A percentile compares a stretch with the other conserved stretches of the same genome.
These are phyloP conservation scores for Ptilorrhoa leucosticta DNA, from an alignment of 2,113 vertebrate species.

Conservation along the genomic window DNA sequence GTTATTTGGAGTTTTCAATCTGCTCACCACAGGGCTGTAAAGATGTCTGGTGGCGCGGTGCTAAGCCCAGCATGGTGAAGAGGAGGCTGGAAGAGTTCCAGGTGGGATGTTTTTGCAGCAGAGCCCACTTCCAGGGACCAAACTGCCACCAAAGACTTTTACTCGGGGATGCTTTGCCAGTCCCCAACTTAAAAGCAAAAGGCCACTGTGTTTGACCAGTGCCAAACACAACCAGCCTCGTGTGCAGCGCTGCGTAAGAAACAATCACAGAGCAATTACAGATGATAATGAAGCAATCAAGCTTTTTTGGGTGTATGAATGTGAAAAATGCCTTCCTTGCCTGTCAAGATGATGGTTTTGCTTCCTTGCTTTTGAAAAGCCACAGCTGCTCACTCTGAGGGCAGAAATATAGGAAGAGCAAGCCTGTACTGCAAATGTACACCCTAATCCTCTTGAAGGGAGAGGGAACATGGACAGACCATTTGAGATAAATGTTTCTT, in stretches of 20 bases:
- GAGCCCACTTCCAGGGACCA: background rate
- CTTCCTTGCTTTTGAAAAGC: background rate
- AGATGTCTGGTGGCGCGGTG: background rate
- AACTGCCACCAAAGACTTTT: background rate
- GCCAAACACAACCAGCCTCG: background rate
- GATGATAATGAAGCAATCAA: background rate
- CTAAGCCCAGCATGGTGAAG: background rate
- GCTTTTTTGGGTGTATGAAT: background rate
- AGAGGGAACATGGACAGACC: background rate
- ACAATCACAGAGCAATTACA: background rate
- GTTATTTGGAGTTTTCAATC: background rate
- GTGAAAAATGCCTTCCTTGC: background rate
- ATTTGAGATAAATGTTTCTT: background rate
- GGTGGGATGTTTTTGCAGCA: background rate
- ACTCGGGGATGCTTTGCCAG: background rate
- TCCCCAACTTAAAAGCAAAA: background rate
- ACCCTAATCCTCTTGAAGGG: background rate
- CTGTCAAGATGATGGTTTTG: background rate
- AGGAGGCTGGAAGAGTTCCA: background rate
- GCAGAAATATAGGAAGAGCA: background rate
- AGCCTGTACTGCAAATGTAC: background rate
- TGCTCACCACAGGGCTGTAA: background rate
- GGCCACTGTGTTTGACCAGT: background rate
- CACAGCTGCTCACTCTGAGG: background rate
- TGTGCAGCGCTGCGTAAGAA: background rate